These are phyloP conservation scores for Tachypleus tridentatus DNA, from an alignment of 1,140 invertebrate genomes.

Conservation along the genomic window DNA sequence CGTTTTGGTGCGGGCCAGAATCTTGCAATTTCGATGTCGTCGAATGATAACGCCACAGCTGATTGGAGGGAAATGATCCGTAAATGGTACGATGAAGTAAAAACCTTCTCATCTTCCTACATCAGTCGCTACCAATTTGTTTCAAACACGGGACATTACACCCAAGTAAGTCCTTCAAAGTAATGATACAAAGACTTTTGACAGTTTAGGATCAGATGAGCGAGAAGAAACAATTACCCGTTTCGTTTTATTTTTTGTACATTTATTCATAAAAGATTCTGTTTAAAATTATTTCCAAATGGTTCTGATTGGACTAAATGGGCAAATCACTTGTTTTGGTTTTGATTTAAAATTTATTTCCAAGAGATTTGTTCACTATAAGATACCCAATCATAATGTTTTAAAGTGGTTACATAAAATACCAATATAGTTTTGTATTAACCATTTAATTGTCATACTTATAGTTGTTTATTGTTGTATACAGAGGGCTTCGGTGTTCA, in stretches of 20 bases:
- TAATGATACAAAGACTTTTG: no score
- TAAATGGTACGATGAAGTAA: slow-evolving; percentile 14
- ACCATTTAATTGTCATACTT: no score
- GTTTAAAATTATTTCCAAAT: background rate
- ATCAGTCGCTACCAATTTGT: background rate
- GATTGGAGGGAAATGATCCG: slow-evolving; percentile 9
- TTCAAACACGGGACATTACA: background rate
- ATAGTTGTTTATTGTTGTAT: no score
- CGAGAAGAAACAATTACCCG: background rate
- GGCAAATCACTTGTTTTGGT: no score
- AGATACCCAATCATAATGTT: no score
- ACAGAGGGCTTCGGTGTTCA: no score
- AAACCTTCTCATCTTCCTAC: background rate
- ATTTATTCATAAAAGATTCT: background rate
- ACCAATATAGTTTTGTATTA: no score
- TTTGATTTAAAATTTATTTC: no score
- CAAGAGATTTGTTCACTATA: no score
- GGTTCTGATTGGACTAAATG: background rate
- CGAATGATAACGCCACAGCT: background rate
- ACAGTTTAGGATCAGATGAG: no score
- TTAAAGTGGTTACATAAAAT: no score
- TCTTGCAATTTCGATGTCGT: background rate
- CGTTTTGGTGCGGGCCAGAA: slow-evolving; percentile 16
- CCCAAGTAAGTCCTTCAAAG: background rate
- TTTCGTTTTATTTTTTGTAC: background rate